Evolutionary conservation across 2,797 vertebrate species (phyloP).

Genomic region (Peromyscus eremicus): DNA sequence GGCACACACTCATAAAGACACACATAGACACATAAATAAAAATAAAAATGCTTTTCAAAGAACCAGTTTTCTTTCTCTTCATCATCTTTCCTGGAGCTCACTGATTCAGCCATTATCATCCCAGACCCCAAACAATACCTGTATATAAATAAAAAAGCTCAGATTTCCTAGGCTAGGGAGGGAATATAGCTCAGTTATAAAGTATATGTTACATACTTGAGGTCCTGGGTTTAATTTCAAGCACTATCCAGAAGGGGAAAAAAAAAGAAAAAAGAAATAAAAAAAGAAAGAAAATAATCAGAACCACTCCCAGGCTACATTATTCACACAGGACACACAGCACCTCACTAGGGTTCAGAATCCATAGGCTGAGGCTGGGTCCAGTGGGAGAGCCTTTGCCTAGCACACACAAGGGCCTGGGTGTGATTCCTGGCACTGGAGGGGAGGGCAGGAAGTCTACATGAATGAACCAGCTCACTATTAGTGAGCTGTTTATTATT

Average conservation of each 20-base stretch:
- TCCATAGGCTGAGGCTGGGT: too few species aligned
- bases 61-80: slow-evolving; percentile 17
- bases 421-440: not conserved
- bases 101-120: not conserved
- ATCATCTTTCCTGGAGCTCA: slow-evolving; percentile 2
- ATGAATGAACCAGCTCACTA: not conserved
- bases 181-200: not conserved
- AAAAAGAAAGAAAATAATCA: not conserved
- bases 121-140: not conserved
- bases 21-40: not conserved
- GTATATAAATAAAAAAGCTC: slow-evolving; percentile 39
- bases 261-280: not conserved
- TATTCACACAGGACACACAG: not conserved
- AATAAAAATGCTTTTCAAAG: not conserved
- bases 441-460: not conserved
- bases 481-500: too few species aligned
- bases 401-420: not conserved
- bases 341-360: not conserved
- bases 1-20: not conserved
- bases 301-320: not conserved
- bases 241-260: not conserved
- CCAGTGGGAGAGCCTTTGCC: too few species aligned
- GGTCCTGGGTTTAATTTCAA: not conserved
- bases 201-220: not conserved
- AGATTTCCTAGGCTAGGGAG: not conserved